phyloP scores from a whole-genome alignment of 1,140 invertebrate genomes.

The Heliothis subflexa region DNA sequence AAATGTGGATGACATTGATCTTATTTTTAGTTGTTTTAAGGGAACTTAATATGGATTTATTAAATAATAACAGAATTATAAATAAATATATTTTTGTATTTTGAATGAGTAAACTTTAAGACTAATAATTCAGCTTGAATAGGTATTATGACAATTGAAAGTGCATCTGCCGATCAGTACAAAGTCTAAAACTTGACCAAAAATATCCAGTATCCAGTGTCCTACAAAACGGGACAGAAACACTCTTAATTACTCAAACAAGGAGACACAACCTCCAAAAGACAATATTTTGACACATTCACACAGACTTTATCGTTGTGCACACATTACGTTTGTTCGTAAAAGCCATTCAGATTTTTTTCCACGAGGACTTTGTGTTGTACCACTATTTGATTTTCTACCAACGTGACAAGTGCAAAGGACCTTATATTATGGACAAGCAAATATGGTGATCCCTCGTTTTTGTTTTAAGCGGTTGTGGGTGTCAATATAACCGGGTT shows the following conservation, averaged over 20 bases:
- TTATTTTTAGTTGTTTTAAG: neutral
- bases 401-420: conserved; percentile 83
- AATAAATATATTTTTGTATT: too few relatives aligned
- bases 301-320: conserved; percentile 83
- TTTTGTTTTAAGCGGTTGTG: conserved; percentile 58
- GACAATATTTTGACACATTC: conserved; percentile 86
- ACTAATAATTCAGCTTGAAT: too few relatives aligned
- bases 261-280: conserved; percentile 64
- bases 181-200: neutral
- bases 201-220: neutral
- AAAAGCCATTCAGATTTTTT: conserved; percentile 83
- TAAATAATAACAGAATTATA: too few relatives aligned
- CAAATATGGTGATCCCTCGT: conserved; percentile 72
- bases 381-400: conserved; percentile 77
- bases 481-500: conserved; percentile 52
- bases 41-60: neutral
- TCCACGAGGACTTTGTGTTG: conserved; percentile 63
- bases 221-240: conserved; percentile 42
- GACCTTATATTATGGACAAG: conserved; percentile 72
- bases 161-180: neutral
- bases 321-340: conserved; percentile 82
- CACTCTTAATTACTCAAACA: conserved; percentile 69
- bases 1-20: conserved; percentile 42
- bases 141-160: neutral
- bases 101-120: too few relatives aligned